phyloP scores from a whole-genome alignment of 2,797 vertebrate genomes.

The Sebastes cheni region DNA sequence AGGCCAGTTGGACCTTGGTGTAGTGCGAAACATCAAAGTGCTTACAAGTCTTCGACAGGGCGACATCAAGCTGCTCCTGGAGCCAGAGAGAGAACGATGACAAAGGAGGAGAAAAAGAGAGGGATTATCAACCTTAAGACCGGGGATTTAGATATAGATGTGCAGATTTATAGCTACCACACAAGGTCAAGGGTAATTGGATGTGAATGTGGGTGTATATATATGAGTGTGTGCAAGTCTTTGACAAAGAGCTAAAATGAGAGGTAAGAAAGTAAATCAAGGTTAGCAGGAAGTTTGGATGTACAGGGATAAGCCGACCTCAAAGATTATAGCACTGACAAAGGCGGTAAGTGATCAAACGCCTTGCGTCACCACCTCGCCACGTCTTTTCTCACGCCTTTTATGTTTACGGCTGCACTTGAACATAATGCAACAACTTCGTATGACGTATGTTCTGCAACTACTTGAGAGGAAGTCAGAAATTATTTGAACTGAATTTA shows the following conservation, averaged over 20 bases:
- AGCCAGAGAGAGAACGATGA: constrained; percentile 49
- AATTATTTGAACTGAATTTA: not conserved
- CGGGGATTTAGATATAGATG: constrained; percentile 50
- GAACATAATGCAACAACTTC: not conserved
- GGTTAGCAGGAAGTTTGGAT: constrained; percentile 6
- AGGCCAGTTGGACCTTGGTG: constrained; percentile 96
- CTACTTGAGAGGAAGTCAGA: not conserved
- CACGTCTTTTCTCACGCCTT: constrained; percentile 15
- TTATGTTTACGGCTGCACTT: not conserved
- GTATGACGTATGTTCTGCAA: not conserved
- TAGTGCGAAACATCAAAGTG: constrained; percentile 97
- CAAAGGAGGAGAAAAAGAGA: constrained; percentile 28
- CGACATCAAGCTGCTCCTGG: constrained; percentile 97
- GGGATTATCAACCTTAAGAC: constrained; percentile 57
- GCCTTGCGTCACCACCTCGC: not conserved
- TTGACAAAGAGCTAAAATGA: constrained; percentile 34
- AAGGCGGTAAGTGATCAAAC: constrained; percentile 26
- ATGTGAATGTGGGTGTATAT: not conserved
- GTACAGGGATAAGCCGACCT: constrained; percentile 8
- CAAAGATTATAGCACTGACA: constrained; percentile 10
- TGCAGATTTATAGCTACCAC: constrained; percentile 35
- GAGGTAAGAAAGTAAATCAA: constrained; percentile 7
- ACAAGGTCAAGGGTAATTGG: constrained; percentile 41
- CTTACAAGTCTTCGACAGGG: constrained; percentile 98
- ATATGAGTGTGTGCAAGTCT: constrained; percentile 1